Evolutionary conservation across 2,888 invertebrate genomes (phyloP), one percentile per base, ranked within the genome.

Genomic region (Pycnomerus fuliginosus): DNA sequence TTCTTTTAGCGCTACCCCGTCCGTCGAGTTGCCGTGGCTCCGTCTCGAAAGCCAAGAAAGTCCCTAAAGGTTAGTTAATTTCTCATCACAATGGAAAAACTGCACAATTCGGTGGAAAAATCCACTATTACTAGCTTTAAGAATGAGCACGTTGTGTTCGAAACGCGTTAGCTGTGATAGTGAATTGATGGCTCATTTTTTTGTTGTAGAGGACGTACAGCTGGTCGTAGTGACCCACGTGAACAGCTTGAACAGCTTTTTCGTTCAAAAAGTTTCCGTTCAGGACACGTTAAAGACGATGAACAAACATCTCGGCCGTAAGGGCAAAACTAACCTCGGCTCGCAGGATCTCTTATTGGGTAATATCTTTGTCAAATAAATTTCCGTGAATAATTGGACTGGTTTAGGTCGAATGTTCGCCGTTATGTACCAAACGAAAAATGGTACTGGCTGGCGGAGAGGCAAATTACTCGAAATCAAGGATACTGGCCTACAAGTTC

Each of bases 361-460:
- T 20, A 20, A 20, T 28, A 28, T 4, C 27, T 8, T 25, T 25
- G 5, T 28, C 28, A 13, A 28, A 28, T 7, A 20, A 20, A 20
- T 20, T 20, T 7, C 10, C 28, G 3, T 5, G 2, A 3, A 10
- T 28, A 2, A 28, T 12, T 28, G 10, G 3, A 20, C 20, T 20
- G 20, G 20, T 7, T 20, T 4, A 16, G 15, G 15, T 31, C 31
- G 15, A 31, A 16, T 27, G 3, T 44, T 37, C 15, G 44, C 23
- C 62, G 36, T 30, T 15, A 5, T 30, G 4, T 44, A 34, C 27
- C 16, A 20, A 28, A 27, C 0, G 78, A 81, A 55, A 73, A 76
- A 13, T 78, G 79, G 52, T 72, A 75, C 13, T 22, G 69, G 73
- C 53, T 90, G 87, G 88, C 82, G 82, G 59, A 78, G 90, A 38